phyloP scores from a whole-genome alignment of 1,140 invertebrate species.

The Drosophila kanapiae region DNA sequence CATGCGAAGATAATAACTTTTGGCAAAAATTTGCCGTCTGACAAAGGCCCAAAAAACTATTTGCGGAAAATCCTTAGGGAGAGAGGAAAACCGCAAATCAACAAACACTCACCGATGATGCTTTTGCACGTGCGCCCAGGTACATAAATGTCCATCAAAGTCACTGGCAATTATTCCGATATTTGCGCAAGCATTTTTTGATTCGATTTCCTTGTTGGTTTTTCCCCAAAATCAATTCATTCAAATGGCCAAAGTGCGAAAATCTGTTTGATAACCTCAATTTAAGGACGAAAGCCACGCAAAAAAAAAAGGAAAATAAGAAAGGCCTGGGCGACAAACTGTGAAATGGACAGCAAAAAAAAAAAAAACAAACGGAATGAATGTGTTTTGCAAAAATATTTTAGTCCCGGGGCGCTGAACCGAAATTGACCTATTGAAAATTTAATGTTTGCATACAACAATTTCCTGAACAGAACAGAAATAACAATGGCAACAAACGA shows the following conservation, averaged over 20 bases:
- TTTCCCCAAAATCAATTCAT: conserved; percentile 50
- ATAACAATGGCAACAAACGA: conserved; percentile 36
- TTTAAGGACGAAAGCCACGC: conserved; percentile 29
- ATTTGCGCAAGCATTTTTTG: conserved; percentile 39
- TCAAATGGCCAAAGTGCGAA: conserved; percentile 45
- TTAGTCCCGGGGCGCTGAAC: conserved; percentile 28
- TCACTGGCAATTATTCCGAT: conserved; percentile 47
- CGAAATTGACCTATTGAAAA: conserved; percentile 71
- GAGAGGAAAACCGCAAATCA: conserved; percentile 36
- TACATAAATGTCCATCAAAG: conserved; percentile 47
- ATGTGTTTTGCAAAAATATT: conserved; percentile 45
- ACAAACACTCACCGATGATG: conserved; percentile 5
- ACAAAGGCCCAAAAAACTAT: conserved; percentile 30
- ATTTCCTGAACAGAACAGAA: conserved; percentile 62
- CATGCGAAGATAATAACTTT: conserved; percentile 26
- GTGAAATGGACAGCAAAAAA: conserved; percentile 39
- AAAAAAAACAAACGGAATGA: conserved; percentile 20
- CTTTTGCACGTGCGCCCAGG: conserved; percentile 25
- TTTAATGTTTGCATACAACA: conserved; percentile 80
- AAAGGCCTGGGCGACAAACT: conserved; percentile 32
- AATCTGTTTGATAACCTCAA: conserved; percentile 59
- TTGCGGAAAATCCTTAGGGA: conserved; percentile 22
- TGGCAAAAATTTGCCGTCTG: conserved; percentile 4
- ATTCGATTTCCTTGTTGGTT: conserved; percentile 42
- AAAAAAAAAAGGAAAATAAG: neutral